Evolutionary conservation across 2,888 invertebrate genomes (phyloP), one percentile per base, ranked within the genome.

Genomic region (Drosophila kanekoi): DNA sequence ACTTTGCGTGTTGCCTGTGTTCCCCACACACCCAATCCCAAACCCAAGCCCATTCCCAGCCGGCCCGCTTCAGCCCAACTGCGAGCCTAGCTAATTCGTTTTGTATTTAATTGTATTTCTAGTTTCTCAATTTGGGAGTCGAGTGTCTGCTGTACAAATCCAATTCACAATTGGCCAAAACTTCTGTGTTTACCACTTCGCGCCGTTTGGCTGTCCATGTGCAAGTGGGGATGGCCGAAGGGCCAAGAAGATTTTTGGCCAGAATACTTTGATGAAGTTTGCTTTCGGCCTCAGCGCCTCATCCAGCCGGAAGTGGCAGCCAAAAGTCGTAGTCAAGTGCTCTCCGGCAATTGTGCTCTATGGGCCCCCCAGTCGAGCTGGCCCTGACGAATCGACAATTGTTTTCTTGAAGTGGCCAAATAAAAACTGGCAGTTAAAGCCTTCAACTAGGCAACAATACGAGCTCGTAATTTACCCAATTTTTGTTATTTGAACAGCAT

Each of bases 111-210:
- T 75, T 75, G 75, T 75, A 63, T 75, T 78, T 67, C 79, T 53
- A 72, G 75, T 77, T 77, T 67, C 68, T 51, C 61, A 65, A 65
- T 65, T 77, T 71, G 13, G 52, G 37, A 47, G 72, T 23, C 32
- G 58, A 48, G 56, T 72, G 72, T 59, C 77, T 60, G 74, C 44
- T 62, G 62, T 59, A 63, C 67, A 63, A 78, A 78, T 75, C 63
- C 75, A 61, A 73, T 68, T 75, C 78, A 78, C 78, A 73, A 75
- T 85, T 75, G 79, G 69, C 69, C 45, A 67, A 85, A 87, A 87
- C 75, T 82, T 87, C 28, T 84, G 51, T 75, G 68, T 65, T 77
- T 79, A 65, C 73, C 51, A 65, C 53, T 74, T 84, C 59, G 61
- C 75, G 52, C 75, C 43, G 51, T 59, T 72, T 59, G 40, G 20